phyloP scores from a whole-genome alignment of 1,140 invertebrate genomes.

The Dreissena rostriformis region DNA sequence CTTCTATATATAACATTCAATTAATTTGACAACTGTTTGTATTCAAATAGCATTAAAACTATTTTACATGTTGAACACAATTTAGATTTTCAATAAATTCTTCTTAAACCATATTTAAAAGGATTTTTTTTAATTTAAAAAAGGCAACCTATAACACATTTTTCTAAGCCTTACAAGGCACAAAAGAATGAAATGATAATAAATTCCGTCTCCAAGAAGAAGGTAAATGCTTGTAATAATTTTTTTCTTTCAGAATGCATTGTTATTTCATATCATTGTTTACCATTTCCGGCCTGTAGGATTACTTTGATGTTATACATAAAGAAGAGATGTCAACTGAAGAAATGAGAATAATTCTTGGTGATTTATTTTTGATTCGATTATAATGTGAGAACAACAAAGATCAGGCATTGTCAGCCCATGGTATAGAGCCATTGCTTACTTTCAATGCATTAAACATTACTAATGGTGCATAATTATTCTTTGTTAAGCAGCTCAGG shows the following conservation, averaged over 20 bases:
- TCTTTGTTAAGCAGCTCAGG: neutral
- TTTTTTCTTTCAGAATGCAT: constrained; percentile 4
- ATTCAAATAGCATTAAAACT: too few relatives aligned
- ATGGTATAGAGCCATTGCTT: constrained; percentile 20
- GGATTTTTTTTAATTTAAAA: too few relatives aligned
- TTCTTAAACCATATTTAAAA: too few relatives aligned
- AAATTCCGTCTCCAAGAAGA: neutral
- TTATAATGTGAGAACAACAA: constrained; percentile 40
- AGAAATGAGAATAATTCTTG: constrained; percentile 27
- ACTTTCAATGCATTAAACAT: constrained; percentile 7
- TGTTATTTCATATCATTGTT: constrained; percentile 1
- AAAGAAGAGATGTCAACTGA: neutral
- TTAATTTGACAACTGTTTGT: too few relatives aligned
- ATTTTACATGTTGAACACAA: too few relatives aligned
- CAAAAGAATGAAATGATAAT: too few relatives aligned
- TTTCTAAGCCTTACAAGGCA: too few relatives aligned
- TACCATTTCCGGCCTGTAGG: neutral
- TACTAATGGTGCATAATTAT: neutral
- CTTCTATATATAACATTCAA: too few relatives aligned
- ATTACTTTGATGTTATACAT: constrained; percentile 25
- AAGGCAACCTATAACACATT: too few relatives aligned
- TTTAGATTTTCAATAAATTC: too few relatives aligned
- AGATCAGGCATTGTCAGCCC: constrained; percentile 5
- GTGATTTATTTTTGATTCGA: constrained; percentile 40
- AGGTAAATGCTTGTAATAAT: constrained; percentile 8